phyloP scores from a whole-genome alignment of 2,797 vertebrate species.

The Hippoglossus hippoglossus region DNA sequence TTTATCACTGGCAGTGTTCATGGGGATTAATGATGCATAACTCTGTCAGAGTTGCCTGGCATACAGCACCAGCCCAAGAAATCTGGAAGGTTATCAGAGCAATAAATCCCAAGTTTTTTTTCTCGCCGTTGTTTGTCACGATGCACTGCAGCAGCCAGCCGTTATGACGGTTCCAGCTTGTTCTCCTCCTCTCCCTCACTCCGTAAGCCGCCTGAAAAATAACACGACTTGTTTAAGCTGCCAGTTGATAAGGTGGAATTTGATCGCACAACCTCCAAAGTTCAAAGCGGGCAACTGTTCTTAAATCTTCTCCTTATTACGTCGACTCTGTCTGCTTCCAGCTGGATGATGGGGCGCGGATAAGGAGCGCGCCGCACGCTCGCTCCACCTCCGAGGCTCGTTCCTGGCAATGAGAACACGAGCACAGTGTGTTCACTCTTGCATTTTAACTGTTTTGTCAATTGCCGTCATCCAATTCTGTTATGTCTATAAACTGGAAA shows the following conservation, averaged over 20 bases:
- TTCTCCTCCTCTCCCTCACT: conserved; percentile 23
- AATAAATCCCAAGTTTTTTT: conserved; percentile 80
- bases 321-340: conserved; percentile 63
- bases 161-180: conserved; percentile 65
- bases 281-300: conserved; percentile 76
- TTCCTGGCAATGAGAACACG: conserved; percentile 49
- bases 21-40: conserved; percentile 83
- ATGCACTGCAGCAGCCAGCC: conserved; percentile 70
- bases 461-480: conserved; percentile 66
- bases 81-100: conserved; percentile 85
- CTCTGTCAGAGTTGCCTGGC: conserved; percentile 77
- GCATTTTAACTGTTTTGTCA: conserved; percentile 73
- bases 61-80: conserved; percentile 74
- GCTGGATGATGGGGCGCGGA: conserved; percentile 65
- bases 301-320: conserved; percentile 69
- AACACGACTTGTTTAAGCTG: conserved; percentile 72
- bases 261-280: conserved; percentile 66
- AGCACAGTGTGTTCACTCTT: conserved; percentile 64
- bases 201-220: conserved; percentile 65
- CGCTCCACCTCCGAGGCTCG: conserved; percentile 54
- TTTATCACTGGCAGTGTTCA: conserved; percentile 80
- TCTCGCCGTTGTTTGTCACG: conserved; percentile 74
- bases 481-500: conserved; percentile 75
- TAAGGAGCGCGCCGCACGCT: conserved; percentile 43
- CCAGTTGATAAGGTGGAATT: conserved; percentile 74